Conservation (phyloP, 2,797 vertebrate genomes). For the Smutsia temminckii region DNA sequence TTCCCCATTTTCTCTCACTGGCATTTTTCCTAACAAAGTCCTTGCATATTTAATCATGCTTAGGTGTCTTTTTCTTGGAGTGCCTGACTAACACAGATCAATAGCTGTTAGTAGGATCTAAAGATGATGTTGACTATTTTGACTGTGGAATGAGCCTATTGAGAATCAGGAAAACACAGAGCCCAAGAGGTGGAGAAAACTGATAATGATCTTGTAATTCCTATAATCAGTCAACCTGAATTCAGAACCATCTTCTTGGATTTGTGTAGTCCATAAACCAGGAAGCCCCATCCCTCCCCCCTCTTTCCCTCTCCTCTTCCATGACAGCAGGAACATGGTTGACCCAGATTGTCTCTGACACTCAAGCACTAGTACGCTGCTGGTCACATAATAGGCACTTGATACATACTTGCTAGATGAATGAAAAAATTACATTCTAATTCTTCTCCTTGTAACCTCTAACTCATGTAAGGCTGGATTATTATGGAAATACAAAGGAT, state of each 20-base stretch:
- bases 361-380: not conserved
- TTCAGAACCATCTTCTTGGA: not conserved
- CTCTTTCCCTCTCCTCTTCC: not conserved
- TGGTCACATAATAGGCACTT: not conserved
- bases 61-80: not conserved
- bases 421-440: not conserved
- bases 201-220: not conserved
- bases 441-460: not conserved
- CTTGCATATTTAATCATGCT: not conserved
- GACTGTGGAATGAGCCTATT: not conserved
- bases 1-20: not conserved
- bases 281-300: not conserved
- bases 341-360: not conserved
- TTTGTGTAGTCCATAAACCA: not conserved
- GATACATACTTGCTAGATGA: not conserved
- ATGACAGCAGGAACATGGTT: not conserved
- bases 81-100: not conserved
- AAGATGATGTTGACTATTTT: not conserved
- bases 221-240: not conserved
- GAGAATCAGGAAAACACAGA: not conserved
- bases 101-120: not conserved
- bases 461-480: not conserved
- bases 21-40: not conserved
- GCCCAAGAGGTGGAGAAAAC: not conserved
- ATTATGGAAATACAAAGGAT: not conserved